Percentiles rank a stretch among this genome's conserved stretches.
These are phyloP conservation scores for Thamnophis sirtalis DNA, from an alignment of 2,113 vertebrate species.

Conservation along the genomic window DNA sequence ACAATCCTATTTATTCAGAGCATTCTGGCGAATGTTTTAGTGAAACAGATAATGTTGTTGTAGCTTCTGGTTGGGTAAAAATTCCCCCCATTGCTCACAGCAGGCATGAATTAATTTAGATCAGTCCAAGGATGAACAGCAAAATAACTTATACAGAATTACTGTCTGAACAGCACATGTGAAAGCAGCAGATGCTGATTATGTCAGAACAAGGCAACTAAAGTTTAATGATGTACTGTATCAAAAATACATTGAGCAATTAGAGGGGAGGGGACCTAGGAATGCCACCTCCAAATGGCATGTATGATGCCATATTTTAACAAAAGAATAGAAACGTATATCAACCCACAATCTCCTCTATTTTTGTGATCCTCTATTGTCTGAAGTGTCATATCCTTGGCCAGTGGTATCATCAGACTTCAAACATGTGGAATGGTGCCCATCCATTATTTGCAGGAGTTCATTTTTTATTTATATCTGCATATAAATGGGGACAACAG, in stretches of 20 bases:
- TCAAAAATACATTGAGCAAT: neutral
- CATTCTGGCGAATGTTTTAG: neutral
- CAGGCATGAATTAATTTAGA: neutral
- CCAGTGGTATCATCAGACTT: neutral
- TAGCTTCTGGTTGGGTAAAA: neutral
- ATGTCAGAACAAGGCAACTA: neutral
- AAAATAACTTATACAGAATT: slow-evolving; percentile 4
- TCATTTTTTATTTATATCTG: neutral
- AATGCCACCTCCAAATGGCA: neutral
- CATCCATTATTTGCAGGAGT: neutral
- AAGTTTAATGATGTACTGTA: neutral
- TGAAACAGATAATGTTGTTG: neutral
- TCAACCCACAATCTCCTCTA: neutral
- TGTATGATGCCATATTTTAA: neutral
- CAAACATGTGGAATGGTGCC: neutral
- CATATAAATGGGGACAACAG: neutral
- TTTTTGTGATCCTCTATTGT: neutral
- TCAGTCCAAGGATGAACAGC: neutral
- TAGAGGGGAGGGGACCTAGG: neutral
- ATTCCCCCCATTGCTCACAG: neutral
- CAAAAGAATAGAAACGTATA: neutral
- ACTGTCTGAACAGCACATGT: neutral
- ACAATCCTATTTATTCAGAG: neutral
- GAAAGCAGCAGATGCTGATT: neutral
- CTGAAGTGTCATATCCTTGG: neutral